Evolutionary conservation across 37 sponge, comb jelly and placozoan species (phyloP), one percentile per base, ranked within the genome.

Genomic region (Eunapius fragilis): DNA sequence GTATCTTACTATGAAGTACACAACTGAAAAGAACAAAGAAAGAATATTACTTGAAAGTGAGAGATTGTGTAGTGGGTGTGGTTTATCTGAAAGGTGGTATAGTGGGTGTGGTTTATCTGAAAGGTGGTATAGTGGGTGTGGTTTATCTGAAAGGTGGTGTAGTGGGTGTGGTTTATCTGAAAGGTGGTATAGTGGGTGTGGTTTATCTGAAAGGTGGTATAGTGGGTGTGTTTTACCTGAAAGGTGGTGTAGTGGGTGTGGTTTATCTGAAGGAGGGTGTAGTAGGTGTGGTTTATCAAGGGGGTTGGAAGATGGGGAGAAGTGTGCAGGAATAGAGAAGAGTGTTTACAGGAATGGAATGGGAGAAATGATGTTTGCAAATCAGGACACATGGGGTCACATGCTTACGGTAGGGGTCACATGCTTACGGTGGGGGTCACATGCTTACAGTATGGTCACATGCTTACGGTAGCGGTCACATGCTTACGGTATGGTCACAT

Each of bases 1-100:
- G 80, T 96, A 96, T 69, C 26, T 80, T 13, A 74, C 45, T 2
- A 70, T 96, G 82, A 78, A 68, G 37, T 96, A 92, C 77, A 86
- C 87, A 22, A 25, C 85, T 19, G 70, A 70, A 24, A 79, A 75
- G 17, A 82, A 92, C 37, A 90, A 84, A 37, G 86, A 82, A 25
- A 70, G 69, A 41, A 94, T 94, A 25, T 32, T 69, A 25, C 25
- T 24, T 32, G 82, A 90, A 77, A 87, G 94, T 93, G 34, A 87
- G 93, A 49, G 19, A 28, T 10, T 17, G 3, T 41, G 49, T 30
- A 37, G 9, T 45, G 58, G 47, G 31, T 33, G 67, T 67, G 68
- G 19, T 69, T 30, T 13, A 14, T 80, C 0, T 71, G 45, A 71
- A 41, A 69, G 37, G 25, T 70, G 34, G 85, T 37, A 76, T 38